A percentile compares a stretch with the other conserved stretches of the same genome.
phyloP scores from a whole-genome alignment of 2,888 invertebrate species.

The Phasia obesa region DNA sequence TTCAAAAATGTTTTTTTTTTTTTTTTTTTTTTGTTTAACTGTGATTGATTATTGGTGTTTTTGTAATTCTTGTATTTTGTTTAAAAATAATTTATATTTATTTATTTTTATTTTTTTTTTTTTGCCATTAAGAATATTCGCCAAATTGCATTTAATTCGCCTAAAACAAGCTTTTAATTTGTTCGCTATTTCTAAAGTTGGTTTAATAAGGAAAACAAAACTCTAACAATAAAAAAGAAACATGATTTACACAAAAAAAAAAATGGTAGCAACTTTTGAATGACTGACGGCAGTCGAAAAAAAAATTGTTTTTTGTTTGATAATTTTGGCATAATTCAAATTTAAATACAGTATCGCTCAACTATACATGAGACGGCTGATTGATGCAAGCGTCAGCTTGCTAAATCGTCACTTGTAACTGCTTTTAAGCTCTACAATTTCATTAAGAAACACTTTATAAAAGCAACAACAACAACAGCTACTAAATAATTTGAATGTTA shows the following conservation, averaged over 20 bases:
- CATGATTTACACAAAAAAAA: neutral
- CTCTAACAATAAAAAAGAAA: constrained; percentile 8
- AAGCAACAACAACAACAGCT: constrained; percentile 1
- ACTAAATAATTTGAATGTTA: constrained; percentile 61
- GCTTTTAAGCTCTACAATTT: too few relatives aligned
- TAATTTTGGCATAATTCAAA: constrained; percentile 47
- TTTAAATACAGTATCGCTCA: constrained; percentile 26
- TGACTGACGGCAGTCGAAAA: constrained; percentile 30
- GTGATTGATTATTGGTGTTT: constrained; percentile 47
- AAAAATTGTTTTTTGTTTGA: neutral
- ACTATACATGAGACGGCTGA: constrained; percentile 29
- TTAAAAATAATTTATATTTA: constrained; percentile 19
- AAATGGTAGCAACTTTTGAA: constrained; percentile 51
- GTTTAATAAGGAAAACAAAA: neutral
- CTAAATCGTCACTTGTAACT: constrained; percentile 2
- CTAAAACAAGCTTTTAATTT: constrained; percentile 63
- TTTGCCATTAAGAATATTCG: constrained; percentile 39
- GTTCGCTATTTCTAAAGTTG: constrained; percentile 44
- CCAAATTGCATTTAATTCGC: constrained; percentile 38
- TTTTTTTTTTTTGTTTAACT: too few relatives aligned
- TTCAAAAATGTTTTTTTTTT: constrained; percentile 30
- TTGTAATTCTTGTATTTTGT: constrained; percentile 10
- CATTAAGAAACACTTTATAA: neutral
- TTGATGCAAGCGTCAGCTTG: constrained; percentile 49
- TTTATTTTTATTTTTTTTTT: neutral